Evolutionary conservation across 2,113 vertebrate genomes (phyloP).

Genomic region (Takifugu bimaculatus): DNA sequence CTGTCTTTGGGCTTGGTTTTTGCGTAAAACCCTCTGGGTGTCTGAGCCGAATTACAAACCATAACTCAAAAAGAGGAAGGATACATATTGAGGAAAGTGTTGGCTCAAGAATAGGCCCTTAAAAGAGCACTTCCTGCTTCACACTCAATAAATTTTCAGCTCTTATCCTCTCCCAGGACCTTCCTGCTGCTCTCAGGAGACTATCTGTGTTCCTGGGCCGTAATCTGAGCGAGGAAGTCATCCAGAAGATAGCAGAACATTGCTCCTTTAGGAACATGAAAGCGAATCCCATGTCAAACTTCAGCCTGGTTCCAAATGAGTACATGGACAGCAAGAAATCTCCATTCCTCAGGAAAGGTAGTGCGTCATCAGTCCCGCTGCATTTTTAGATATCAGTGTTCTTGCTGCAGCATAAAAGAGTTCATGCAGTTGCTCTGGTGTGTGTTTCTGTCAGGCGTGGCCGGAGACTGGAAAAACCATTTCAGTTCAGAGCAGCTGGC

Average conservation of each 20-base stretch:
- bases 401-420: not conserved
- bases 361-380: not conserved
- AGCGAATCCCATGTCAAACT: conserved; percentile 75
- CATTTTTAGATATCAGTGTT: not conserved
- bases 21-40: too few species aligned
- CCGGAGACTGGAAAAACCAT: conserved; percentile 80
- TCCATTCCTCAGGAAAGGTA: conserved; percentile 76
- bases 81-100: too few species aligned
- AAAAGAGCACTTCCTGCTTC: not conserved
- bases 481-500: conserved; percentile 70
- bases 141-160: not conserved
- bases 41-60: too few species aligned
- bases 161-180: conserved; percentile 63
- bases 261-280: conserved; percentile 76
- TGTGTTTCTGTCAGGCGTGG: conserved; percentile 63
- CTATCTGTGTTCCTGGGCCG: conserved; percentile 71
- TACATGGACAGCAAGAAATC: conserved; percentile 57
- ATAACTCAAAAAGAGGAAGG: too few species aligned
- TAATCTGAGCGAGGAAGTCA: conserved; percentile 53
- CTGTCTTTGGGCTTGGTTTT: too few species aligned
- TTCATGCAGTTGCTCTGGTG: not conserved
- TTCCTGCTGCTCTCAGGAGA: conserved; percentile 46
- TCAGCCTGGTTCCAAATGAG: conserved; percentile 38
- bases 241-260: conserved; percentile 65
- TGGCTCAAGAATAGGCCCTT: not conserved